Evolutionary conservation across 2,113 vertebrate genomes (phyloP).

Genomic region (Notechis scutatus): DNA sequence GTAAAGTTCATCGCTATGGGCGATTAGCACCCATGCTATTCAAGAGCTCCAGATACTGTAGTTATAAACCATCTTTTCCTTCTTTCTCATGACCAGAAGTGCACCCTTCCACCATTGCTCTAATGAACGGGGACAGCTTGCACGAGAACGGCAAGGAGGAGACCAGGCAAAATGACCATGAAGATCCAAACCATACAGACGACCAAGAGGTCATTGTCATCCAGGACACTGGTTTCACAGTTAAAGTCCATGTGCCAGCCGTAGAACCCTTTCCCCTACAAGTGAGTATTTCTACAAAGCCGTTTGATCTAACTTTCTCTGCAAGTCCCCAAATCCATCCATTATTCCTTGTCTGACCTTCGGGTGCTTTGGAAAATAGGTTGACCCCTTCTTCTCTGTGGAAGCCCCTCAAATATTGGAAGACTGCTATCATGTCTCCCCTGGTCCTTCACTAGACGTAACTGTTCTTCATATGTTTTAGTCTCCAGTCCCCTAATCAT

Average conservation of each 20-base stretch:
- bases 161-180: slow-evolving; percentile 73
- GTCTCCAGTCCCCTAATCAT: too few relatives aligned
- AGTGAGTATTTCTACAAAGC: slow-evolving; percentile 60
- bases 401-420: too few relatives aligned
- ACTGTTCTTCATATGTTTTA: too few relatives aligned
- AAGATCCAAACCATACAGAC: slow-evolving; percentile 75
- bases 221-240: slow-evolving; percentile 96
- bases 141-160: slow-evolving; percentile 75
- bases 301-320: neutral
- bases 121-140: slow-evolving; percentile 85
- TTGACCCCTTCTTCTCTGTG: too few relatives aligned
- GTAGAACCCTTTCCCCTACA: slow-evolving; percentile 93
- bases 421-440: too few relatives aligned
- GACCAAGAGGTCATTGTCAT: slow-evolving; percentile 99
- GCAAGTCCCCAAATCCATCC: too few relatives aligned
- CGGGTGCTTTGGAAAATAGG: too few relatives aligned
- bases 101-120: slow-evolving; percentile 73
- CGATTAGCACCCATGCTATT: neutral
- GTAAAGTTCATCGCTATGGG: neutral
- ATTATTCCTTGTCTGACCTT: too few relatives aligned
- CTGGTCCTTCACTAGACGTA: too few relatives aligned
- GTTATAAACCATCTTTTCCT: neutral
- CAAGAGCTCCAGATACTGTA: neutral
- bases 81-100: slow-evolving; percentile 60
- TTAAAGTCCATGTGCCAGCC: slow-evolving; percentile 92